Base-by-base conservation (phyloP, 2,797 vertebrate genomes). In the Sebastes steindachneri region DNA sequence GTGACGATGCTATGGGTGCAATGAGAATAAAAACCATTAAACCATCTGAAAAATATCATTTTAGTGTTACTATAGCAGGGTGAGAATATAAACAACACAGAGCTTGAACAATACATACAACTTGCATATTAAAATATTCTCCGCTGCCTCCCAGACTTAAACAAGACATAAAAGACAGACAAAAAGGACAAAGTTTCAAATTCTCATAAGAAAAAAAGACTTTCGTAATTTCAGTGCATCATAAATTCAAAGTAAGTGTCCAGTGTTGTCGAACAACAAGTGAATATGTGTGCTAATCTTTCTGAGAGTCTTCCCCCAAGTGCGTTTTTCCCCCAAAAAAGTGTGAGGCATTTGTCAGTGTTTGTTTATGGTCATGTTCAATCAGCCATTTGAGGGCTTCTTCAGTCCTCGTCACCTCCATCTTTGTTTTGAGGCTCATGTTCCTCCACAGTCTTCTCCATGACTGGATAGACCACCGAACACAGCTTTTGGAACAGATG, bases 401-500 rank as follows among this genome's bases (percentile, higher is more conserved):
- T 29, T 63, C 10, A 17, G 0, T 73, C 78, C 60, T 87, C 79
- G 4, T 72, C 57, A 31, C 68, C 83, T 75, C 48, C 79, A 11
- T 66, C 77, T 19, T 80, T 26, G 41, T 64, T 69, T 14, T 48
- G 82, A 64, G 69, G 68, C 31, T 62, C 60, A 4, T 9, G 6
- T 2, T 35, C 19, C 26, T 73, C 69, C 4, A 1, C 9, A 8
- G 33, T 82, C 14, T 33, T 72, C 0, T 87, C 90, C 57, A 79
- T 80, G 29, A 86, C 63, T 0, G 96, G 97, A 82, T 96, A 96
- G 10, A 97, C 97, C 9, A 96, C 96, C 35, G 92, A 87, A 69
- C 96, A 97, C 21, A 97, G 87, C 94, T 96, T 97, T 90, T 97
- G 96, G 76, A 93, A 96, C 54, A 93, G 75, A 65, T 90, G 90